Evolutionary conservation across 2,888 invertebrate genomes (phyloP), one percentile per base, ranked within the genome.

Genomic region (Cinara cedri): DNA sequence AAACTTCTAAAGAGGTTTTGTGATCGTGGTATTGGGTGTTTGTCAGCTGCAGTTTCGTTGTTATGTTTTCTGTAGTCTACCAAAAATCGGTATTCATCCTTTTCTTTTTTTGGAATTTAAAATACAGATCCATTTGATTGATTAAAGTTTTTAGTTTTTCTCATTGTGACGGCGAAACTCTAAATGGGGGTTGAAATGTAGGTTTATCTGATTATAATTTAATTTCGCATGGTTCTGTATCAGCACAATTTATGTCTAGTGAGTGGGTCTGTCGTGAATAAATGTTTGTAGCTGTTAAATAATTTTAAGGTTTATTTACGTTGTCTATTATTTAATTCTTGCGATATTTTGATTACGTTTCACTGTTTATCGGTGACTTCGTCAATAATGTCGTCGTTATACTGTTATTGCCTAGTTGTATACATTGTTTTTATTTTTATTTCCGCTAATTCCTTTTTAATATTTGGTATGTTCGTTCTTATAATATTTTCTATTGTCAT

Each of bases 81-180:
- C 16, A 78, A 21, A 42, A 78, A 57, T 49, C 78, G 21, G 14
- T 24, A 78, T 57, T n/a, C n/a, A n/a, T 66, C 60, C 44, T 78
- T 78, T 1, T 57, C 21, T 44, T 78, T 49, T 26, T 55, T 68
- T 4, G 66, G 42, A 21, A 57, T 55, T 19, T 49, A 16, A 21
- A 70, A 78, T 0, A 57, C 78, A 6, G 60, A 70, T 11, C n/a
- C 49, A 62, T 62, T 75, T 75, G 16, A 21, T 62, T 13, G 3
- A 57, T 57, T 60, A 60, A 16, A 8, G 3, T 34, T 34, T 62
- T 62, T n/a, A 62, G 11, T n/a, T 62, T 34, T 34, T 62, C 34
- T 34, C 60, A 34, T n/a, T 62, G 60, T 8, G 4, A n/a, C 34
- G 66, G 57, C 0, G 76, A 26, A 3, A 65, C 21, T 65, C 46